Evolutionary conservation across 2,888 invertebrate genomes (phyloP).

Genomic region (Oscheius sp.): DNA sequence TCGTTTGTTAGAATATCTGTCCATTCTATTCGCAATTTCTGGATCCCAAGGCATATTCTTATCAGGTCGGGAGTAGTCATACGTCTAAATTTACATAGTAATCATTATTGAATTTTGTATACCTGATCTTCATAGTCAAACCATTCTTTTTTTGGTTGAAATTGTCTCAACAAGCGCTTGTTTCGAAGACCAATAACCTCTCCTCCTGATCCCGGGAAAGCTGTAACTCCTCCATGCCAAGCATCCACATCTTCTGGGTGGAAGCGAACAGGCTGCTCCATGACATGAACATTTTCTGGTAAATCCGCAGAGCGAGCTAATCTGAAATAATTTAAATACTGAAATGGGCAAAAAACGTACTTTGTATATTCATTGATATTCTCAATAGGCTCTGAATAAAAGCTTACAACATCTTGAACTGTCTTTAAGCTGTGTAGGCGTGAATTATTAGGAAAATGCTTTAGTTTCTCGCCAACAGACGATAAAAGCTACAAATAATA

Average conservation of each 20-base stretch:
- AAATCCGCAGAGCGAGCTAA: slow-evolving; percentile 52
- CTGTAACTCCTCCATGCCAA: slow-evolving; percentile 66
- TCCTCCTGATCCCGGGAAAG: slow-evolving; percentile 66
- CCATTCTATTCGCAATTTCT: slow-evolving; percentile 66
- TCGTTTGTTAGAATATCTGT: slow-evolving; percentile 61
- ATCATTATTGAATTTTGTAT: not conserved
- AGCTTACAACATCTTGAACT: slow-evolving; percentile 56
- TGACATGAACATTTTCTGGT: slow-evolving; percentile 62
- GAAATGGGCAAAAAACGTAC: slow-evolving; percentile 25
- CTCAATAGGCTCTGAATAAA: slow-evolving; percentile 61
- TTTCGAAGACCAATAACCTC: slow-evolving; percentile 62
- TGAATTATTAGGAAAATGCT: slow-evolving; percentile 58
- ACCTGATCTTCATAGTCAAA: slow-evolving; percentile 68
- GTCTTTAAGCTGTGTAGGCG: slow-evolving; percentile 56
- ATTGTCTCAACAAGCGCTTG: slow-evolving; percentile 63
- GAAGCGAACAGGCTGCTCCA: slow-evolving; percentile 64
- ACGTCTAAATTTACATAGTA: slow-evolving; percentile 40
- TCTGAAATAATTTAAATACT: slow-evolving; percentile 22
- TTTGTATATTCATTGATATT: slow-evolving; percentile 60
- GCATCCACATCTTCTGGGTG: slow-evolving; percentile 66
- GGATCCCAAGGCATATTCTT: slow-evolving; percentile 68
- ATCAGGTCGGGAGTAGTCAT: slow-evolving; percentile 53
- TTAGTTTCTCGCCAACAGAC: slow-evolving; percentile 32
- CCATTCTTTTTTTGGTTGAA: slow-evolving; percentile 68
- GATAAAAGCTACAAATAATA: slow-evolving; percentile 27